Conservation (phyloP, 1,140 invertebrate genomes). For the Anastatus disparis region DNA sequence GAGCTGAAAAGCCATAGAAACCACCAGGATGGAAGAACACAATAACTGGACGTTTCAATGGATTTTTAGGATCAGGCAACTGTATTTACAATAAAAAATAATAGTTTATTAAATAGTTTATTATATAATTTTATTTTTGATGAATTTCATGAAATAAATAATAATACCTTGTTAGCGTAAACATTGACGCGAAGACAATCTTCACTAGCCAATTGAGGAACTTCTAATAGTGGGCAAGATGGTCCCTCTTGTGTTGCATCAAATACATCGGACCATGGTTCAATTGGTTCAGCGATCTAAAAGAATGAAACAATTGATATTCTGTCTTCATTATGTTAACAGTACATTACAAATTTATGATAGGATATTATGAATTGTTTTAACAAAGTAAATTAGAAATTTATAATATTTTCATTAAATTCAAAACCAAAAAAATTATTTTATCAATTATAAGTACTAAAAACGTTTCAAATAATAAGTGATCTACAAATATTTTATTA, state of each 20-base stretch:
- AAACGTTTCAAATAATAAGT: too few relatives aligned
- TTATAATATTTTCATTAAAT: too few relatives aligned
- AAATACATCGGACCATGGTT: constrained; percentile 65
- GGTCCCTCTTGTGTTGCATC: constrained; percentile 60
- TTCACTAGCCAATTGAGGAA: constrained; percentile 59
- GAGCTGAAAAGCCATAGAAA: constrained; percentile 66
- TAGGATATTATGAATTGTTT: too few relatives aligned
- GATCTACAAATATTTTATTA: too few relatives aligned
- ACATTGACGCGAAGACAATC: constrained; percentile 78
- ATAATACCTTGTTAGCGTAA: constrained; percentile 67
- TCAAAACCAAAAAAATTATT: too few relatives aligned
- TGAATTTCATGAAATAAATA: neutral
- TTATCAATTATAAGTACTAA: too few relatives aligned
- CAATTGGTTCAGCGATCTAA: constrained; percentile 54
- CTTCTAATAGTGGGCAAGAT: constrained; percentile 48
- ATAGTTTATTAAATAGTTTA: neutral
- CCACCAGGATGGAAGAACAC: constrained; percentile 69
- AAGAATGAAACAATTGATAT: too few relatives aligned
- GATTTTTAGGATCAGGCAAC: constrained; percentile 25
- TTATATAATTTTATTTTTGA: neutral
- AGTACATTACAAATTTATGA: too few relatives aligned
- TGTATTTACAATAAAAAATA: neutral
- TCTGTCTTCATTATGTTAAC: too few relatives aligned
- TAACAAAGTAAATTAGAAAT: too few relatives aligned
- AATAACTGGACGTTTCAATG: constrained; percentile 55